These are phyloP conservation scores for Meteorus cinctellus DNA, from an alignment of 2,888 invertebrate genomes.

Conservation along the genomic window DNA sequence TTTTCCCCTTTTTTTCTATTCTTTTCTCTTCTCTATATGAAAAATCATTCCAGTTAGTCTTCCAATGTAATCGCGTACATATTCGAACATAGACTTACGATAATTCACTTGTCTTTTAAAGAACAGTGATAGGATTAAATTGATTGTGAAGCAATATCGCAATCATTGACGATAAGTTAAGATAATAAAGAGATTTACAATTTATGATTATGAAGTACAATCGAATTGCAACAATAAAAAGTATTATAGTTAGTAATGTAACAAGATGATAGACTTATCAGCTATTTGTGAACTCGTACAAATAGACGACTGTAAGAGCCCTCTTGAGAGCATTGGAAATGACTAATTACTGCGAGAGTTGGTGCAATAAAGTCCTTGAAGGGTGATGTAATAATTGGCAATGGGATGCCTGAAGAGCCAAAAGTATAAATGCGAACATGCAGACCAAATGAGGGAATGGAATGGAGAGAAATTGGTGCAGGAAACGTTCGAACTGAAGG, in stretches of 20 bases:
- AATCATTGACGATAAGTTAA: background rate
- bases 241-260: background rate
- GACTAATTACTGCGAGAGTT: slow-evolving; percentile 15
- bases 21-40: background rate
- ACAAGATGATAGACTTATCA: slow-evolving; percentile 15
- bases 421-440: slow-evolving; percentile 6
- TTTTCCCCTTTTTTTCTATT: slow-evolving; percentile 23
- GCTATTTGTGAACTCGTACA: slow-evolving; percentile 11
- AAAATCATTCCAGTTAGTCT: slow-evolving; percentile 36
- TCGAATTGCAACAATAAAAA: background rate
- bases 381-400: slow-evolving; percentile 27
- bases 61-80: background rate
- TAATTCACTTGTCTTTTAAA: background rate
- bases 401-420: slow-evolving; percentile 9
- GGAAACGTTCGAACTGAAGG: slow-evolving; percentile 6
- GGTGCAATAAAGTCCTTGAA: background rate
- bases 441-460: background rate
- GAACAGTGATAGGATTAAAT: background rate
- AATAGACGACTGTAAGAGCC: background rate
- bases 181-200: background rate
- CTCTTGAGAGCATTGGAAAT: slow-evolving; percentile 7
- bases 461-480: background rate
- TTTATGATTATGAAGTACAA: background rate
- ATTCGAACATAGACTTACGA: background rate
- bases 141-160: background rate